phyloP scores from a whole-genome alignment of 2,888 invertebrate genomes.

The Pyrgus malvae region DNA sequence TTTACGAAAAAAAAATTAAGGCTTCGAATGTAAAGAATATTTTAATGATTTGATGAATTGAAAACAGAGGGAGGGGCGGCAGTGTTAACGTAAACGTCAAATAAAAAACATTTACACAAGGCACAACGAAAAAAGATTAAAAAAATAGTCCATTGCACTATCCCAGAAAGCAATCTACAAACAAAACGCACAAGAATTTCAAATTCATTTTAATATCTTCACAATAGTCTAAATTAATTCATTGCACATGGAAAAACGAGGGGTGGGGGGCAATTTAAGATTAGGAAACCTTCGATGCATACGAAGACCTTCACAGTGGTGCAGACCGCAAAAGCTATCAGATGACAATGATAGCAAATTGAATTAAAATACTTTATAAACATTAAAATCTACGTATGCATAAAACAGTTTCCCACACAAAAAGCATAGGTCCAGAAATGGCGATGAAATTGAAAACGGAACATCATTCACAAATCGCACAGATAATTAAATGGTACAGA shows the following conservation, averaged over 20 bases:
- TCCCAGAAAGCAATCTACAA: constrained; percentile 37
- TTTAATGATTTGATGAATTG: not conserved
- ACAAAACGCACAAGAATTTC: constrained; percentile 60
- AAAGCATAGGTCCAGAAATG: constrained; percentile 24
- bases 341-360: no score
- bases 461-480: constrained; percentile 21
- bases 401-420: constrained; percentile 4
- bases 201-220: constrained; percentile 80
- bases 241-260: constrained; percentile 52
- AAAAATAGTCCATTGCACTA: constrained; percentile 44
- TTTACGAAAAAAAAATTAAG: constrained; percentile 6
- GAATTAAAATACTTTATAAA: not conserved
- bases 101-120: not conserved
- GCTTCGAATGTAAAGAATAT: not conserved
- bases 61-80: constrained; percentile 5
- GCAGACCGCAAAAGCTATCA: no score
- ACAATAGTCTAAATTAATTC: constrained; percentile 75
- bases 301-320: no score
- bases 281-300: constrained; percentile 37
- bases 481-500: constrained; percentile 17
- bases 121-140: constrained; percentile 20
- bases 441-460: constrained; percentile 20
- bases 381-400: not conserved
- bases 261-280: constrained; percentile 58
- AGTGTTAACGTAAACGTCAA: constrained; percentile 24